These are phyloP conservation scores for Drosophila sechellia DNA, from an alignment of 1,140 invertebrate genomes.

Conservation along the genomic window DNA sequence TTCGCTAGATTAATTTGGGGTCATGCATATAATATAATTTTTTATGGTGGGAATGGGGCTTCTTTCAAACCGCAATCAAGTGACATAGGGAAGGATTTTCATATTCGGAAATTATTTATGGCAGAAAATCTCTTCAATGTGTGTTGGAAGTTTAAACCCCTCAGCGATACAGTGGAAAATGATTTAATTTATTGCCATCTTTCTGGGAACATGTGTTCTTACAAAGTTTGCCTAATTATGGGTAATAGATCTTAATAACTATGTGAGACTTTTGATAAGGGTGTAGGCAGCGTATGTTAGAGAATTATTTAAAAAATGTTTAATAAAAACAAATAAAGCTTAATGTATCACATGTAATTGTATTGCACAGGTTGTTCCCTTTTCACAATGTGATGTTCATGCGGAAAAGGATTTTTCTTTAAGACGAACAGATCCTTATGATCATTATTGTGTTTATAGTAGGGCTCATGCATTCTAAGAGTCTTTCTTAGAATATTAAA, in stretches of 20 bases:
- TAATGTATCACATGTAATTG: conserved; percentile 8
- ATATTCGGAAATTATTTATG: conserved; percentile 71
- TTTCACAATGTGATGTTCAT: conserved; percentile 10
- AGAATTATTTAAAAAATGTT: neutral
- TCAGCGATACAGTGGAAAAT: conserved; percentile 24
- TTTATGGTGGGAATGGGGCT: conserved; percentile 45
- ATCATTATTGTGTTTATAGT: neutral
- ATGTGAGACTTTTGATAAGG: conserved; percentile 16
- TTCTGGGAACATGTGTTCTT: conserved; percentile 56
- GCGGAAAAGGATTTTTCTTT: neutral
- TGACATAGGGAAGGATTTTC: conserved; percentile 50
- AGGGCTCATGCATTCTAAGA: neutral
- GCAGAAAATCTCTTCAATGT: conserved; percentile 40
- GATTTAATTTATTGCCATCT: conserved; percentile 65
- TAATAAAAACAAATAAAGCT: neutral
- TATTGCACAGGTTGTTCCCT: neutral
- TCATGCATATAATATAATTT: conserved; percentile 83
- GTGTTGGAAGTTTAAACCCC: conserved; percentile 51
- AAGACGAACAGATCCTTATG: conserved; percentile 10
- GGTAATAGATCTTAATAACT: conserved; percentile 48
- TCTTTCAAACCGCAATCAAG: conserved; percentile 56
- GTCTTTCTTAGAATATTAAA: neutral
- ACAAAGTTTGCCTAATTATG: conserved; percentile 56
- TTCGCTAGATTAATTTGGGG: conserved; percentile 84
- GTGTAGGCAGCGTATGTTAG: neutral